phyloP scores from a whole-genome alignment of 2,888 invertebrate species.

The Drosophila monieri region DNA sequence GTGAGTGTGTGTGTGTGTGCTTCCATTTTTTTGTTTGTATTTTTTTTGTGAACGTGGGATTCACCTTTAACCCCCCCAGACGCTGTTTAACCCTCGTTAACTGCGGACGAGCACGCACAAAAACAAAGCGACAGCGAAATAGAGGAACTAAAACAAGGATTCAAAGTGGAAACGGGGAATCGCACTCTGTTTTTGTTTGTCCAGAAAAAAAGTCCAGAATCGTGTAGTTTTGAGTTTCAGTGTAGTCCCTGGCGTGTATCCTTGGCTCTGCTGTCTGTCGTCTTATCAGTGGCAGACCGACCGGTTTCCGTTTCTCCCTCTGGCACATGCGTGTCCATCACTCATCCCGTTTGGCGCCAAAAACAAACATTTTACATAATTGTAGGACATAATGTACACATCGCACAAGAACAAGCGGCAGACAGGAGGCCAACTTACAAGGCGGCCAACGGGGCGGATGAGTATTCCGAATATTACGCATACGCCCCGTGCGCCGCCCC shows the following conservation, averaged over 20 bases:
- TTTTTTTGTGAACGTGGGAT: conserved; percentile 5
- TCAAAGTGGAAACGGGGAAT: not conserved
- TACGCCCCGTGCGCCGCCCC: conserved; percentile 32
- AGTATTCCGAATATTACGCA: conserved; percentile 53
- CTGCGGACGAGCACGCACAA: conserved; percentile 10
- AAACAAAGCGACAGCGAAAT: not conserved
- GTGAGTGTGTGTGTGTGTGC: not conserved
- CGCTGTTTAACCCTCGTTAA: conserved; percentile 37
- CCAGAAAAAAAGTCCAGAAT: not conserved
- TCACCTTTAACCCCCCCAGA: conserved; percentile 34
- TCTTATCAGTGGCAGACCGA: conserved; percentile 30
- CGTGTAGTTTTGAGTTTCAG: not conserved
- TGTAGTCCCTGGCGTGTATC: conserved; percentile 8
- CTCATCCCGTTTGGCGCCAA: conserved; percentile 42
- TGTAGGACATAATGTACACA: conserved; percentile 31
- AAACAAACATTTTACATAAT: conserved; percentile 44
- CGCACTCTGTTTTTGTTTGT: not conserved
- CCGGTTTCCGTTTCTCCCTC: not conserved
- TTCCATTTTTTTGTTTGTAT: not conserved
- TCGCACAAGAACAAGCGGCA: not conserved
- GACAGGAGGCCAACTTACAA: not conserved
- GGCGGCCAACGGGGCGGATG: conserved; percentile 23
- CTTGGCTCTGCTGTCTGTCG: conserved; percentile 1
- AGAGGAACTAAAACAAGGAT: not conserved
- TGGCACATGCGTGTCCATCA: conserved; percentile 43